These are phyloP conservation scores for Brachypodius melanocephalos DNA, from an alignment of 2,113 vertebrate species.

Conservation along the genomic window DNA sequence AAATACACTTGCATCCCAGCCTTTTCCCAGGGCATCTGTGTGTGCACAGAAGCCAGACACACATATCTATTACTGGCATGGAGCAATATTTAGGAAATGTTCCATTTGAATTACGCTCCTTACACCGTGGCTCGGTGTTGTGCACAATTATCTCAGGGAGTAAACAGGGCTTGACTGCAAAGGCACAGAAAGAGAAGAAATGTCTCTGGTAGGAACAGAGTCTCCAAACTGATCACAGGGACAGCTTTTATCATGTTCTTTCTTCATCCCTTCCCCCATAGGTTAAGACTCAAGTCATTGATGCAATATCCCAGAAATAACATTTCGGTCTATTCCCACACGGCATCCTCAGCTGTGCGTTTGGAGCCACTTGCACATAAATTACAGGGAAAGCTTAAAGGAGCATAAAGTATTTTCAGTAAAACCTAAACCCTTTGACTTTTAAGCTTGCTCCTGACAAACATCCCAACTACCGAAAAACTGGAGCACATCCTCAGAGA, in stretches of 20 bases:
- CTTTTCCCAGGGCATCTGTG: background rate
- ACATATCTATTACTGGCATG: background rate
- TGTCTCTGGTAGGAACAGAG: background rate
- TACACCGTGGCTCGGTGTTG: background rate
- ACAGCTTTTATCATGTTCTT: conserved; percentile 5
- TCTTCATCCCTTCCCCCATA: conserved; percentile 6
- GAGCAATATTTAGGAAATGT: conserved; percentile 19
- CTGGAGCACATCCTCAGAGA: conserved; percentile 47
- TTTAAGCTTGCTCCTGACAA: conserved; percentile 35
- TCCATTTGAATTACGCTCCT: background rate
- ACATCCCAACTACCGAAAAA: background rate
- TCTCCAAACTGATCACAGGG: conserved; percentile 6
- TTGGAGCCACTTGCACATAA: conserved; percentile 40
- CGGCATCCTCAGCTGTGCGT: background rate
- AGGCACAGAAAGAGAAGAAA: background rate
- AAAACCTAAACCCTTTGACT: conserved; percentile 55
- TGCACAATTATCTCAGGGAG: background rate
- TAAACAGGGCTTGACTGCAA: background rate
- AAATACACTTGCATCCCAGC: background rate
- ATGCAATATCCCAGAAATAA: conserved; percentile 35
- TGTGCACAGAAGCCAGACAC: background rate
- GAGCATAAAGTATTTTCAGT: conserved; percentile 8
- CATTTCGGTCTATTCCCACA: conserved; percentile 22
- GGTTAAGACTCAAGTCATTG: conserved; percentile 17
- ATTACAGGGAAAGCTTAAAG: conserved; percentile 31